Evolutionary conservation across 2,888 invertebrate genomes (phyloP), one percentile per base, ranked within the genome.

Genomic region (Hyalella azteca): DNA sequence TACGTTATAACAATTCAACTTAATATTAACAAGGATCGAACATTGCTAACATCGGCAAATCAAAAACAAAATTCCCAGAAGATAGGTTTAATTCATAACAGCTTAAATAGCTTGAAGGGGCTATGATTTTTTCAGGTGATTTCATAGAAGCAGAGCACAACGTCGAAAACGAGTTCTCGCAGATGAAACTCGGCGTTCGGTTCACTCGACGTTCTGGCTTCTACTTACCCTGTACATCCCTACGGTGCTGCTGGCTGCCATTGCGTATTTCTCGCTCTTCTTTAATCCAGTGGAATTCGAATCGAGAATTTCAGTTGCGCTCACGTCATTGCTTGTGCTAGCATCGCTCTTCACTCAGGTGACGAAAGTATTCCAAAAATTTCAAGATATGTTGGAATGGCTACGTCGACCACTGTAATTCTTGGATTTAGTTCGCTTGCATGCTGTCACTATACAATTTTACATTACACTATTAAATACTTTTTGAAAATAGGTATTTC

Each of bases 231-330:
- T 92, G 2, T 91, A 92, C n/a, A 91, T 85, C 77, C 87, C 87
- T 78, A 83, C 85, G 11, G 80, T 83, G 45, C 80, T 82, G 26
- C 83, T 85, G 4, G 84, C 81, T 73, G 77, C 81, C 81, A 82
- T 81, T 66, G 81, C 82, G 75, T 82, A 82, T 73, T 78, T 75
- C 36, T 73, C 82, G 1, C 79, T 83, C 77, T 82, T 79, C 80
- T 81, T 82, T 79, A 82, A 82, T 29, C 79, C 81, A 0, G 59
- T 77, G 13, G 81, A 80, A 50, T 81, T 81, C 75, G 80, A 92
- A 92, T 0, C 91, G 94, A 73, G 94, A 94, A 89, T 93, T 94
- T 85, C 78, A 3, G 83, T 83, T 32, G 83, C 83, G 3, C 78
- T 83, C 7, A 83, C 83, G 0, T 79, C 83, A 4, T 78, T 83